Evolutionary conservation across 2,888 invertebrate genomes (phyloP).

Genomic region (Cryptocheilus praepositus): DNA sequence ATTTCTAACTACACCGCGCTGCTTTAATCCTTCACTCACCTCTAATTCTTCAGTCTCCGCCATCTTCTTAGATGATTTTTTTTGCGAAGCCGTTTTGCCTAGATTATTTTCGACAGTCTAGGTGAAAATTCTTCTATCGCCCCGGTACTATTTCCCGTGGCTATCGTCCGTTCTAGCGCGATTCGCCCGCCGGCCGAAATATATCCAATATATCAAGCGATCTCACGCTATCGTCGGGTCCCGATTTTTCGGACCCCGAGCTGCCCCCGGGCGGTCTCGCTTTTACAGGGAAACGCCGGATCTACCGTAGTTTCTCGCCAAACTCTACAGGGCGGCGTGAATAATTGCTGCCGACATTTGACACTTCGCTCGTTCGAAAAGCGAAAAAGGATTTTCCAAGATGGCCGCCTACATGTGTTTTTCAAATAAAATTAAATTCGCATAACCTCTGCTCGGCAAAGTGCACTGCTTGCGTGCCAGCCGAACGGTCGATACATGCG

Average conservation of each 20-base stretch:
- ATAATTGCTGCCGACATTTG: conserved; percentile 21
- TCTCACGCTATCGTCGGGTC: conserved; percentile 20
- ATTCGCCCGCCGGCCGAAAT: conserved; percentile 22
- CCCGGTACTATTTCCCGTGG: background rate
- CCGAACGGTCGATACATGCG: too few species aligned
- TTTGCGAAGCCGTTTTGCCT: conserved; percentile 67
- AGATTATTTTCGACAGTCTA: conserved; percentile 45
- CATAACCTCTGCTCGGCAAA: too few species aligned
- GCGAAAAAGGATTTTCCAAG: conserved; percentile 44
- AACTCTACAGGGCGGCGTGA: background rate
- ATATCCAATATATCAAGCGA: conserved; percentile 18
- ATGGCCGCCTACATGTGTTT: conserved; percentile 34
- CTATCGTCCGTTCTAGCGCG: conserved; percentile 8
- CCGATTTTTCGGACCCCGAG: background rate
- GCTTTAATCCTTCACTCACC: conserved; percentile 63
- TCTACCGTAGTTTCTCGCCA: conserved; percentile 15
- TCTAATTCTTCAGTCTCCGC: conserved; percentile 72
- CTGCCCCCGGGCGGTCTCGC: background rate
- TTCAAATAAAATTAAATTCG: too few species aligned
- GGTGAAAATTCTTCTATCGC: conserved; percentile 25
- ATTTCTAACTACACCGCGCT: conserved; percentile 30
- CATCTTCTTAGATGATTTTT: conserved; percentile 71
- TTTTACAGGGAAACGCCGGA: background rate
- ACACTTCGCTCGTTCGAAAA: conserved; percentile 48
- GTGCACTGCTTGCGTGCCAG: too few species aligned